These are phyloP conservation scores for Artibeus jamaicensis DNA, from an alignment of 2,797 vertebrate genomes.

Conservation along the genomic window DNA sequence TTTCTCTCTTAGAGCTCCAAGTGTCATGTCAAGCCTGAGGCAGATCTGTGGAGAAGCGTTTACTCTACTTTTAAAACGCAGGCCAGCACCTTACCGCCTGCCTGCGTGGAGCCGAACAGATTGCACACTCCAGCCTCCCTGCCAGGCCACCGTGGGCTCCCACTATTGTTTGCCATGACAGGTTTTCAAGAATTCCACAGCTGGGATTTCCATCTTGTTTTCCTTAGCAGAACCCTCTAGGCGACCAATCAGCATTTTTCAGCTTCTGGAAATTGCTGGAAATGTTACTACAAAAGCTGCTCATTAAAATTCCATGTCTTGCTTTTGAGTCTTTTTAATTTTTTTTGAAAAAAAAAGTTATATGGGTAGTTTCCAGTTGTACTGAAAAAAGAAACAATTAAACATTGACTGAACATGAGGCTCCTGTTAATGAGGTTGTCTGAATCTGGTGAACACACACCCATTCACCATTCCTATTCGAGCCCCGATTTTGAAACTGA, in stretches of 20 bases:
- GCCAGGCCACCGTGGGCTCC: constrained; percentile 90
- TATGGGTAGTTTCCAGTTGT: constrained; percentile 70
- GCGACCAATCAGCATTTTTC: constrained; percentile 85
- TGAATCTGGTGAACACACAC: constrained; percentile 10
- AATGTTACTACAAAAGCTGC: constrained; percentile 82
- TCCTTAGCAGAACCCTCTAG: constrained; percentile 86
- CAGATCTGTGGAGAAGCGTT: constrained; percentile 88
- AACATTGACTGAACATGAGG: constrained; percentile 60
- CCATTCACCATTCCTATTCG: background rate
- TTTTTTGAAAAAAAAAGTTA: constrained; percentile 67
- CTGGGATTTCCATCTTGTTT: constrained; percentile 90
- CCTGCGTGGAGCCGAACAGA: constrained; percentile 91
- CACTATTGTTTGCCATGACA: constrained; percentile 89
- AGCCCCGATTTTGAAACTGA: background rate
- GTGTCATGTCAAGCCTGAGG: constrained; percentile 92
- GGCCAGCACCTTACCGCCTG: constrained; percentile 87
- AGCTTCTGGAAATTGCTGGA: constrained; percentile 83
- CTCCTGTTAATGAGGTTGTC: constrained; percentile 31
- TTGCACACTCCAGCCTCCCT: constrained; percentile 93
- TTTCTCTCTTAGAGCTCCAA: constrained; percentile 89
- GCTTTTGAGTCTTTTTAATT: constrained; percentile 63
- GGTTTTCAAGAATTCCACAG: constrained; percentile 87
- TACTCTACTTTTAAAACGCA: constrained; percentile 85
- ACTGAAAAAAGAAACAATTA: constrained; percentile 77
- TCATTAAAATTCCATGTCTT: constrained; percentile 71